These are phyloP conservation scores for Hemaris fuciformis DNA, from an alignment of 2,888 invertebrate genomes.

Conservation along the genomic window DNA sequence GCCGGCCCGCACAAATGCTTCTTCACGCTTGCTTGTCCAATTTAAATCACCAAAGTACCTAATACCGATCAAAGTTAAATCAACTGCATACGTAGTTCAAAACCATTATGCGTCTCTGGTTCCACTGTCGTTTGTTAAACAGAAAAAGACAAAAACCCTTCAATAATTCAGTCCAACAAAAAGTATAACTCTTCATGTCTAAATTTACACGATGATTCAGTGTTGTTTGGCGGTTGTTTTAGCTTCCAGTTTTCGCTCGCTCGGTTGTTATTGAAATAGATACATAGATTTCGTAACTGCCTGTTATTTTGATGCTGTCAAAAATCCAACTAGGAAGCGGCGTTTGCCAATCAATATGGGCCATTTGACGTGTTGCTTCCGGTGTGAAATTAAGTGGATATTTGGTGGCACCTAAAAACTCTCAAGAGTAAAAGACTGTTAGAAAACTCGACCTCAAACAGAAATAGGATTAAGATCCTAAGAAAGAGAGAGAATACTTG, in stretches of 20 bases:
- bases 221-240: not conserved
- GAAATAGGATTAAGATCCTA: no score
- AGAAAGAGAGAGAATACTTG: no score
- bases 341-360: conserved; percentile 2
- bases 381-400: not conserved
- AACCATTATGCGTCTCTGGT: no score
- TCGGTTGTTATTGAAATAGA: not conserved
- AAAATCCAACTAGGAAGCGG: conserved; percentile 3
- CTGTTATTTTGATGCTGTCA: conserved; percentile 10
- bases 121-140: no score
- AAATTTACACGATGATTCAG: not conserved
- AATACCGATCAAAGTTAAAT: no score
- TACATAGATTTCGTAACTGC: conserved; percentile 4
- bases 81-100: no score
- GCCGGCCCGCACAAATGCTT: no score
- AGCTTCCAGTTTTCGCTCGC: not conserved
- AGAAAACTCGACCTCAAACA: no score
- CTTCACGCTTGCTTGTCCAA: no score
- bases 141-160: not conserved
- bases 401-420: no score
- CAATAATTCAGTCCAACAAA: not conserved
- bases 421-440: no score
- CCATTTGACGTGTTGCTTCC: not conserved
- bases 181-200: not conserved
- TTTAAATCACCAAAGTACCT: no score